Conservation (phyloP, 1,140 invertebrate genomes). For the Drosophila oshimai region DNA sequence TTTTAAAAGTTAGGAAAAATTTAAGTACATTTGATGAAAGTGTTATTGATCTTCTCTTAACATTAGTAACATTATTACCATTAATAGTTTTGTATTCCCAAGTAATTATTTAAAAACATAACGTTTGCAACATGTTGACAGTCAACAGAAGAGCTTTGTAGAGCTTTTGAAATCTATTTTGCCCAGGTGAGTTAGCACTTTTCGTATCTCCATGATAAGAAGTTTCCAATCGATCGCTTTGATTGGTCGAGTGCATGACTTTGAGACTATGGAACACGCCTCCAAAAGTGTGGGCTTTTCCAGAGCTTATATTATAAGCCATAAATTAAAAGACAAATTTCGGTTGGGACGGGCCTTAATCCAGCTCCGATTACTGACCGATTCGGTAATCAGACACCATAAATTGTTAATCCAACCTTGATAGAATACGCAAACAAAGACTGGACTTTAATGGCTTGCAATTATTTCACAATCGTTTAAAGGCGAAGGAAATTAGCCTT, state of each 20-base stretch:
- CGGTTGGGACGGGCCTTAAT: constrained; percentile 4
- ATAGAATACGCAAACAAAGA: neutral
- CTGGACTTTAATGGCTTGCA: constrained; percentile 7
- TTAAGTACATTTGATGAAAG: too few relatives aligned
- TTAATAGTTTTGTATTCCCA: too few relatives aligned
- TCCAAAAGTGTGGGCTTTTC: constrained; percentile 19
- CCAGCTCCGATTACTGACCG: neutral
- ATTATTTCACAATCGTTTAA: constrained; percentile 1
- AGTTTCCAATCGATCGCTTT: constrained; percentile 4
- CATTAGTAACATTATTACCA: too few relatives aligned
- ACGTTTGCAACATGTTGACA: neutral
- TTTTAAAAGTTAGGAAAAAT: too few relatives aligned
- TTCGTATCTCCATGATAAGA: constrained; percentile 1
- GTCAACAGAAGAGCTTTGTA: neutral
- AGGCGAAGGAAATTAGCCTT: neutral
- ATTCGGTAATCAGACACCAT: constrained; percentile 21
- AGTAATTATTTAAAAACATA: neutral
- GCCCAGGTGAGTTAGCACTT: neutral
- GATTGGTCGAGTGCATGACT: constrained; percentile 26
- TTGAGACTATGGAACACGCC: constrained; percentile 24
- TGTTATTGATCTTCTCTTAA: too few relatives aligned
- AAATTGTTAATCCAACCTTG: constrained; percentile 9
- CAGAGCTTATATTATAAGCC: constrained; percentile 7
- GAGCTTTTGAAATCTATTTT: constrained; percentile 2
- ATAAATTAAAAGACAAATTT: constrained; percentile 21